Conservation (phyloP, 2,113 vertebrate species). For the Eudorcas thomsonii region DNA sequence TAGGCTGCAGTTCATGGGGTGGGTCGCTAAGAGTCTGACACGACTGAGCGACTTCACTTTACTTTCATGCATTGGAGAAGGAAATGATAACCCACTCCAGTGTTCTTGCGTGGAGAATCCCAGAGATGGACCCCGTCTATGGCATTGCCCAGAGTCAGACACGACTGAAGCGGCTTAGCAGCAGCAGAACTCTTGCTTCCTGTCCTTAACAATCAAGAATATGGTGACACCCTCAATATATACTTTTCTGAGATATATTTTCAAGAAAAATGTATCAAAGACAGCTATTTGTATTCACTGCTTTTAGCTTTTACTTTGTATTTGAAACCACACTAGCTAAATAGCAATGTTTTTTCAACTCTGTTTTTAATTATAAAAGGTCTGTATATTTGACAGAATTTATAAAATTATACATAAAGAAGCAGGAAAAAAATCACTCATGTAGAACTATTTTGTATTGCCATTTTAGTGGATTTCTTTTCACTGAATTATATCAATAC, state of each 20-base stretch:
- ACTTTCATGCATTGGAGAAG: too few species aligned
- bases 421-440: neutral
- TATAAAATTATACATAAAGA: neutral
- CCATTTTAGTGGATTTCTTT: constrained; percentile 27
- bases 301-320: neutral
- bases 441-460: neutral
- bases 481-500: neutral
- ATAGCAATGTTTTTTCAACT: neutral
- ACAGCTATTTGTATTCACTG: neutral
- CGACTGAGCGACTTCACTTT: too few species aligned
- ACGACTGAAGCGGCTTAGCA: too few species aligned
- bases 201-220: neutral
- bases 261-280: neutral
- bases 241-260: neutral
- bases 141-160: too few species aligned
- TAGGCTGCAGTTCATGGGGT: too few species aligned
- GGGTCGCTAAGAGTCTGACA: too few species aligned
- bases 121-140: too few species aligned
- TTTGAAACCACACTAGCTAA: neutral
- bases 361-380: neutral
- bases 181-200: neutral
- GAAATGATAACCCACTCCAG: too few species aligned
- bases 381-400: neutral
- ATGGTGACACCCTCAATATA: neutral
- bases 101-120: too few species aligned